Evolutionary conservation across 2,113 vertebrate genomes (phyloP).

Genomic region (Engraulis encrasicolus): DNA sequence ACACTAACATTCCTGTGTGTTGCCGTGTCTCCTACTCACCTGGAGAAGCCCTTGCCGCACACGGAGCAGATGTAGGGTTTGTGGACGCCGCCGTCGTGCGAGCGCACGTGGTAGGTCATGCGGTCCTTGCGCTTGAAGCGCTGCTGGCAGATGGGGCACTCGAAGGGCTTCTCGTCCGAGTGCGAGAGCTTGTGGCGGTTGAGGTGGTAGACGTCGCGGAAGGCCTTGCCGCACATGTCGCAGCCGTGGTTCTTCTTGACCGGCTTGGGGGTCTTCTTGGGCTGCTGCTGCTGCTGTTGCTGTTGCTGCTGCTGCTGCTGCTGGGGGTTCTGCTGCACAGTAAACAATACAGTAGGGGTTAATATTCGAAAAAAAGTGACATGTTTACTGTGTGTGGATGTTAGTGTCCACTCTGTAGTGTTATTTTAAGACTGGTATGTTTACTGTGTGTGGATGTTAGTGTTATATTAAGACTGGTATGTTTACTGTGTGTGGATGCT

Average conservation of each 20-base stretch:
- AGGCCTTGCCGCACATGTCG: slow-evolving; percentile 98
- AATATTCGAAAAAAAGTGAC: too few relatives aligned
- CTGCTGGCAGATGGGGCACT: slow-evolving; percentile 97
- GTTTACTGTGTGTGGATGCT: too few relatives aligned
- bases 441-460: too few relatives aligned
- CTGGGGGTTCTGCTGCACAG: not conserved
- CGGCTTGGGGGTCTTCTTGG: slow-evolving; percentile 92
- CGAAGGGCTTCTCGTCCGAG: slow-evolving; percentile 96
- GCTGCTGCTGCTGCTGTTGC: too few relatives aligned
- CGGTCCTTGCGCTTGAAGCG: slow-evolving; percentile 98
- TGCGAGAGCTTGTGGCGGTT: slow-evolving; percentile 98
- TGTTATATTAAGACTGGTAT: too few relatives aligned
- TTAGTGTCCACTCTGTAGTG: too few relatives aligned
- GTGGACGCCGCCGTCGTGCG: slow-evolving; percentile 95
- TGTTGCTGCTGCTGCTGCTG: slow-evolving; percentile 59
- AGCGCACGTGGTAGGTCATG: slow-evolving; percentile 98
- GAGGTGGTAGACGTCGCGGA: slow-evolving; percentile 96
- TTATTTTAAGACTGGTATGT: too few relatives aligned
- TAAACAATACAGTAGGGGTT: too few relatives aligned
- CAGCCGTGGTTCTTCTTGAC: slow-evolving; percentile 98
- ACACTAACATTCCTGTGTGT: not conserved
- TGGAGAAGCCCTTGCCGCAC: slow-evolving; percentile 98
- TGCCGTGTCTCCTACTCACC: slow-evolving; percentile 84
- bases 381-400: too few relatives aligned
- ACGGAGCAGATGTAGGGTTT: slow-evolving; percentile 98